Base-by-base conservation (phyloP, 2,113 vertebrate genomes). In the Scartelaos histophorus region DNA sequence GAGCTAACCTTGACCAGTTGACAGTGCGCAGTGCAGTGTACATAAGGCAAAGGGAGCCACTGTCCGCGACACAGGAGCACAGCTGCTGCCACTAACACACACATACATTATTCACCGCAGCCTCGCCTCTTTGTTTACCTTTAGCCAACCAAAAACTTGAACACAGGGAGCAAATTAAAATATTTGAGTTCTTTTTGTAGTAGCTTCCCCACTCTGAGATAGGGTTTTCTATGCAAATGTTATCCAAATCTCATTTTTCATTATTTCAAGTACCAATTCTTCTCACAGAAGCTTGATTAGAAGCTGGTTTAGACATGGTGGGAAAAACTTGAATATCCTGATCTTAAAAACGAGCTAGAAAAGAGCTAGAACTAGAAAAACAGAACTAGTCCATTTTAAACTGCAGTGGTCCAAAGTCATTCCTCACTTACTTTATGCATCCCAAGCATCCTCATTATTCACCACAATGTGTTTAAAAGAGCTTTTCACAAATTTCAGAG, bases 21-120 rank as follows among this genome's bases (percentile, higher is more conserved):
- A 69, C 64, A 51, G 67, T 66, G 66, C 82, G 22, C 35, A 70
- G 54, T 69, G 47, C 73, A 54, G 74, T 82, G 71, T 69, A 69
- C 43, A 68, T 68, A 68, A 64, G 24, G 75, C 51, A 67, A 73
- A 79, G 47, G 66, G 43, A 69, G 56, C 66, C 70, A 29, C 66
- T 3, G 1, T 82, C 74, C 76, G 83, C 83, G 77, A 56, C 76
- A 38, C 54, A 4, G 60, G 45, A 60, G 70, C 71, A 69, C 71
- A 46, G 79, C 88, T 89, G 85, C 82, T 86, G 83, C 86, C 67
- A 66, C 67, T 13, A 24, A 70, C 78, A 72, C 70, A 68, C 78
- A 70, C 77, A 90, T 91, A 73, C 90, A 91, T 90, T 89, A 92
- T 91, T 91, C 87, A 91, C 89, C 9, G 19, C 73, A 61, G 82